A percentile compares a stretch with the other conserved stretches of the same genome.
Evolutionary conservation across 23 tunicate genomes (phyloP).

Genomic region (Diplosoma virens): DNA sequence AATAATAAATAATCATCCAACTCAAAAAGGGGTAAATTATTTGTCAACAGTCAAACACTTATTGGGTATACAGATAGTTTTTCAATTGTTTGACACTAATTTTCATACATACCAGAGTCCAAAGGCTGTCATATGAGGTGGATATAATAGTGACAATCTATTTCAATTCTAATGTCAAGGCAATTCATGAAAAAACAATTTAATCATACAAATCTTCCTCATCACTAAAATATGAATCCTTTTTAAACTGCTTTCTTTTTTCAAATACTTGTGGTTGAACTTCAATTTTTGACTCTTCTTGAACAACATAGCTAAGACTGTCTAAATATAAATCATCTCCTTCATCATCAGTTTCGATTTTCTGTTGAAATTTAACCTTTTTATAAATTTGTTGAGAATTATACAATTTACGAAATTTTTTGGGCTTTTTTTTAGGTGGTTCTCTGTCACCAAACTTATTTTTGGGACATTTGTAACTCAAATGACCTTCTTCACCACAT

Average conservation of each 20-base stretch:
- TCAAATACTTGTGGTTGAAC: not conserved
- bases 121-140: too few species aligned
- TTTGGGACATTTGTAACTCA: conserved; percentile 83
- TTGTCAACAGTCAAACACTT: too few species aligned
- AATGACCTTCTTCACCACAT: conserved; percentile 76
- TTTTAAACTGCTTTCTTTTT: conserved; percentile 9
- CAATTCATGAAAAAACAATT: not conserved
- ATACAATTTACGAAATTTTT: conserved; percentile 4
- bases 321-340: conserved; percentile 57
- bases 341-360: conserved; percentile 32
- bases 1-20: too few species aligned
- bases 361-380: not conserved
- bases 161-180: not conserved
- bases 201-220: conserved; percentile 20
- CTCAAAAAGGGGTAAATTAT: too few species aligned
- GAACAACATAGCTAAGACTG: conserved; percentile 60
- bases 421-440: conserved; percentile 71
- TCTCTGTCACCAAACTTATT: conserved; percentile 70
- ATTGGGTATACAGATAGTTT: too few species aligned
- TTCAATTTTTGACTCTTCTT: conserved; percentile 24
- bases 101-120: too few species aligned
- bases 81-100: too few species aligned
- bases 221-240: conserved; percentile 22
- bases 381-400: conserved; percentile 1
- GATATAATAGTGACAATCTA: too few species aligned